These are phyloP conservation scores for Conus ventricosus DNA, from an alignment of 1,140 invertebrate species.

Conservation along the genomic window DNA sequence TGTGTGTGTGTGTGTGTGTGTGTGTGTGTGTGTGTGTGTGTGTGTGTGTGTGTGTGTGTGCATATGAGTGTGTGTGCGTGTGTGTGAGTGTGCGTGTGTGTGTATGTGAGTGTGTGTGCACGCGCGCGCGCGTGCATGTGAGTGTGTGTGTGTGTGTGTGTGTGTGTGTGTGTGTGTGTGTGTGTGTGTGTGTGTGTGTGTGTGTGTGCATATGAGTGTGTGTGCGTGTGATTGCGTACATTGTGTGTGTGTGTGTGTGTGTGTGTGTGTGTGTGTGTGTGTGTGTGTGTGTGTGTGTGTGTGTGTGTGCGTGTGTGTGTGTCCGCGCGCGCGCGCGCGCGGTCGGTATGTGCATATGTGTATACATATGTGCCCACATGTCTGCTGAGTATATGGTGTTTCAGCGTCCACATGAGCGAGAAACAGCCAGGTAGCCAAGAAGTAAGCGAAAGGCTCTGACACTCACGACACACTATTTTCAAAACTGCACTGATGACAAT, in stretches of 20 bases:
- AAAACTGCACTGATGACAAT: too few relatives aligned
- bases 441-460: too few relatives aligned
- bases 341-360: too few relatives aligned
- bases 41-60: not conserved
- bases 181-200: constrained; percentile 9
- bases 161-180: constrained; percentile 12
- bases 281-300: not conserved
- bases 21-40: constrained; percentile 4
- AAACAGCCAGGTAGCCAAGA: too few relatives aligned
- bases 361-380: too few relatives aligned
- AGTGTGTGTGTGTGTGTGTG: not conserved
- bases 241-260: too few relatives aligned
- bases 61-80: not conserved
- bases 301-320: not conserved
- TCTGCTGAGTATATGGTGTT: too few relatives aligned
- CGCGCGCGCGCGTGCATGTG: not conserved
- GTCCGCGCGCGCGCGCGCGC: too few relatives aligned
- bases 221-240: not conserved
- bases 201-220: not conserved
- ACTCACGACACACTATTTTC: too few relatives aligned
- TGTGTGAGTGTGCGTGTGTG: not conserved
- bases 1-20: constrained; percentile 12
- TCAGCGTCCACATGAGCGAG: too few relatives aligned
- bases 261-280: not conserved
- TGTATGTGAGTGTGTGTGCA: not conserved